Evolutionary conservation across 2,113 vertebrate species (phyloP), one percentile per base, ranked within the genome.

Genomic region (Cryptomyrus ogoouensis): DNA sequence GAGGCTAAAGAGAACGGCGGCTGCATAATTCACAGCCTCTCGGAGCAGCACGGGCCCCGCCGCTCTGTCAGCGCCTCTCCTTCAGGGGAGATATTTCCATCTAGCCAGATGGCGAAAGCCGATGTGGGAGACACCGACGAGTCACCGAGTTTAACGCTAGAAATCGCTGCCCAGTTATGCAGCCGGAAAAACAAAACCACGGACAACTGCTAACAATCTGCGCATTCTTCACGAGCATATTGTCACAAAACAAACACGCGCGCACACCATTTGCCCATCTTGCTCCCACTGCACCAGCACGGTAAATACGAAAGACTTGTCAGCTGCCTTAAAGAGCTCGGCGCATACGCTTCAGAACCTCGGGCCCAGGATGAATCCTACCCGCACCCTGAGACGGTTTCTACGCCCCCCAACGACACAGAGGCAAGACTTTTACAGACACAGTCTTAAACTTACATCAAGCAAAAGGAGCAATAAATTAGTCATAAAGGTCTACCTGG

Each of bases 121-220:
- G 3, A 56, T n/a, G 87, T 44, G 58, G 24, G 19, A 74, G 74
- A 74, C 42, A 17, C 42, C 35, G 42, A 27, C 62, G 58, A 42
- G 58, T 49, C n/a, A 17, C 88, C 7, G 42, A 74, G 88, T 88
- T 56, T 58, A 52, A 53, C 49, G 49, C 87, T 62, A 88, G 52
- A 46, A 66, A 88, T 66, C 56, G 58, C 52, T 88, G 88, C 88
- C 56, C 39, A 88, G 88, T 74, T 44, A 66, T n/a, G 42, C 87
- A 53, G 17, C 21, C 66, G 44, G 46, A 21, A 53, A 52, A 84
- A 84, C 17, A 46, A n/a, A 84, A 88, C 5, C 15, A 2, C 39
- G 1, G 35, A 87, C 21, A 5, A 35, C 46, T 27, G 49, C 46
- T 52, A 52, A 87, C 85, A 87, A 87, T 87, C 85, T 87, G 85